Evolutionary conservation across 2,888 invertebrate genomes (phyloP).

Genomic region (Athetis lepigone): DNA sequence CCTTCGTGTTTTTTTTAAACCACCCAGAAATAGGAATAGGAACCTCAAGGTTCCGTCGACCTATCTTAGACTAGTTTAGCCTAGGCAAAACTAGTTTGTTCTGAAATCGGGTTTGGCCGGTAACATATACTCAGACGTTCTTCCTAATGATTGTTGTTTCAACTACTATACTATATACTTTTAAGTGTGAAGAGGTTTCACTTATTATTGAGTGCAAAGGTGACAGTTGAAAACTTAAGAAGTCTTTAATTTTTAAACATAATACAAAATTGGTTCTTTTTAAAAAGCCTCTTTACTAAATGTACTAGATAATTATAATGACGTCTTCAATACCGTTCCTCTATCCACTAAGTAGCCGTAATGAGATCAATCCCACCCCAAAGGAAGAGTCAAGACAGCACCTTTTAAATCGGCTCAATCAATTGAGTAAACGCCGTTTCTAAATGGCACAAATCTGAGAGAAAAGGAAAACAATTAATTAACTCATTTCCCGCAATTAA

Average conservation of each 20-base stretch:
- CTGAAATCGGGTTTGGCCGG: no score
- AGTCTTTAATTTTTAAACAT: background rate
- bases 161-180: background rate
- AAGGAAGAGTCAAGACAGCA: conserved; percentile 31
- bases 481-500: conserved; percentile 87
- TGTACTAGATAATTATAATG: background rate
- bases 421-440: conserved; percentile 67
- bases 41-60: no score
- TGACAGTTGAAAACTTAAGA: background rate
- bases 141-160: background rate
- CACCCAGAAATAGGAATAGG: no score
- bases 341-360: background rate
- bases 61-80: no score
- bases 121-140: no score
- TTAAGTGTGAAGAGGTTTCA: background rate
- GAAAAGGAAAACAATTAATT: conserved; percentile 88
- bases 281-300: background rate
- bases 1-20: no score
- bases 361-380: conserved; percentile 2
- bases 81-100: no score
- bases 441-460: conserved; percentile 76
- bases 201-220: background rate
- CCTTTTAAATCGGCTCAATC: conserved; percentile 63
- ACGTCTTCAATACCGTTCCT: background rate
- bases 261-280: background rate